Evolutionary conservation across 2,113 vertebrate species (phyloP).

Genomic region (Ochotona curzoniae): DNA sequence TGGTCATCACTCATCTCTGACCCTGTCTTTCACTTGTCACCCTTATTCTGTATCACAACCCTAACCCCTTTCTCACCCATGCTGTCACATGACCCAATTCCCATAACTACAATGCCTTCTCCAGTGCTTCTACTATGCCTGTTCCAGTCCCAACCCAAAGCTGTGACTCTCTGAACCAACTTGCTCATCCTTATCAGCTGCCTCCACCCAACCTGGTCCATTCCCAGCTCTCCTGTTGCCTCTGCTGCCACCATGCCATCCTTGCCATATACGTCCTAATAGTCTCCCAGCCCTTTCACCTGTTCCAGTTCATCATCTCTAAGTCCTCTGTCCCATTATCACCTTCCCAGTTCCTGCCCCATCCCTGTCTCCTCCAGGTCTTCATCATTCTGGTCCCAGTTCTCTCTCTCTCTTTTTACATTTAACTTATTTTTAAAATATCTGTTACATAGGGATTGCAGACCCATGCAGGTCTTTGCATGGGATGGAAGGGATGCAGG

Average conservation of each 20-base stretch:
- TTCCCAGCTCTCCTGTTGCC: background rate
- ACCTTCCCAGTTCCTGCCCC: background rate
- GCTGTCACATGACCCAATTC: background rate
- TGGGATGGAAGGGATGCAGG: too few species aligned
- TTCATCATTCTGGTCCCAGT: background rate
- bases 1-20: constrained; percentile 1
- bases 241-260: background rate
- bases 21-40: constrained; percentile 40
- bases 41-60: background rate
- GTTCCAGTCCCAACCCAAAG: background rate
- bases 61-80: background rate
- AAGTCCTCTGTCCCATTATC: background rate
- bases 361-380: background rate
- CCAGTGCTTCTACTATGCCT: background rate
- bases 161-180: background rate
- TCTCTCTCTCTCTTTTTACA: too few species aligned
- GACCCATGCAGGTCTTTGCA: too few species aligned
- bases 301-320: background rate
- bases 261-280: background rate
- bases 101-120: background rate
- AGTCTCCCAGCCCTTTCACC: background rate
- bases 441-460: too few species aligned
- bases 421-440: too few species aligned
- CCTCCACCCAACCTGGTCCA: background rate
- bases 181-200: background rate